These are phyloP conservation scores for Drosophila subsilvestris DNA, from an alignment of 2,888 invertebrate genomes.

Conservation along the genomic window DNA sequence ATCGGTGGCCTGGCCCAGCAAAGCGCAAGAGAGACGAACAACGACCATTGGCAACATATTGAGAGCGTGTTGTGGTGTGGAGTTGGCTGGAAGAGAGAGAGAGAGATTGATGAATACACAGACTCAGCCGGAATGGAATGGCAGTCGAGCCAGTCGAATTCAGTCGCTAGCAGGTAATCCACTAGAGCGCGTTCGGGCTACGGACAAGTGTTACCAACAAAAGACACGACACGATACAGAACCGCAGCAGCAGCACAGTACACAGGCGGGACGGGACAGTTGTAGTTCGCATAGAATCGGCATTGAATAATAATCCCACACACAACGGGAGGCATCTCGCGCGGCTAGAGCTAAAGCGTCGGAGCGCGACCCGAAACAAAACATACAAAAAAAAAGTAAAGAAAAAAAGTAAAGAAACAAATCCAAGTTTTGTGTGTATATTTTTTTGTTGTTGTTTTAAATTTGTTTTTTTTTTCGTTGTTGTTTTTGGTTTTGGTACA, in stretches of 20 bases:
- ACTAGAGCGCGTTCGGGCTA: slow-evolving; percentile 76
- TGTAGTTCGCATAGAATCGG: slow-evolving; percentile 48
- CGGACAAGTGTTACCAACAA: slow-evolving; percentile 64
- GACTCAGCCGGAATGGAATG: slow-evolving; percentile 22
- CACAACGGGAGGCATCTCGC: slow-evolving; percentile 16
- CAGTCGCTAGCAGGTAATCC: slow-evolving; percentile 81
- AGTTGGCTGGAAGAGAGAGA: slow-evolving; percentile 24
- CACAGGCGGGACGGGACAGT: not conserved
- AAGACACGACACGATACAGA: not conserved
- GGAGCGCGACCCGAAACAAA: slow-evolving; percentile 12
- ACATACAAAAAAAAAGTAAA: slow-evolving; percentile 7
- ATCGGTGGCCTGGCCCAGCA: slow-evolving; percentile 44
- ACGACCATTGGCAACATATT: not conserved
- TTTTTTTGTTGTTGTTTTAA: not conserved
- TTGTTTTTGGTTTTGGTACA: slow-evolving; percentile 4
- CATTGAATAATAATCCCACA: slow-evolving; percentile 14
- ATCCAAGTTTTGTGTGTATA: slow-evolving; percentile 6
- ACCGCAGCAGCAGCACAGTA: not conserved
- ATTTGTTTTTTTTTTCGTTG: not conserved
- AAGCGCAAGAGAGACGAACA: slow-evolving; percentile 22
- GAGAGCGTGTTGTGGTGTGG: not conserved
- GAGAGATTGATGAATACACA: slow-evolving; percentile 37
- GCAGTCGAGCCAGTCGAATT: not conserved
- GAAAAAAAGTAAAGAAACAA: slow-evolving; percentile 17
- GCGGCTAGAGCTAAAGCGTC: slow-evolving; percentile 14